phyloP scores from a whole-genome alignment of 2,797 vertebrate genomes.

The Bradypodion pumilum region DNA sequence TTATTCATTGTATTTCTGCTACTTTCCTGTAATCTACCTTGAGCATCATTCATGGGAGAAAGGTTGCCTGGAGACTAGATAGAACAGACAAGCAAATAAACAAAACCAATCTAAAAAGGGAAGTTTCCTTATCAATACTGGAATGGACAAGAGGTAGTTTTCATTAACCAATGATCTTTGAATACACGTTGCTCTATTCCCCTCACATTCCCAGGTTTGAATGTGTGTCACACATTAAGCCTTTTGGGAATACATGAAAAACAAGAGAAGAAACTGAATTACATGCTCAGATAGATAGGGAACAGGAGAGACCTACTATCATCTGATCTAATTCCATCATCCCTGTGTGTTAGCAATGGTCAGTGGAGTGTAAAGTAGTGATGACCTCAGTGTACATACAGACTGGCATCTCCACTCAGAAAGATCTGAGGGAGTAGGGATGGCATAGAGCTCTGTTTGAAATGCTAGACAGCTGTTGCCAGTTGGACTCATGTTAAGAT shows the following conservation, averaged over 20 bases:
- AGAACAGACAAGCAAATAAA: too few relatives aligned
- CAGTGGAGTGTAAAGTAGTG: not conserved
- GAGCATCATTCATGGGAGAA: too few relatives aligned
- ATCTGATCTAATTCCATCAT: not conserved
- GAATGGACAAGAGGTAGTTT: not conserved
- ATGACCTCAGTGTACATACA: not conserved
- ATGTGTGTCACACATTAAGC: too few relatives aligned
- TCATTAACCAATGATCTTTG: not conserved
- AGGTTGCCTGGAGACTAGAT: too few relatives aligned
- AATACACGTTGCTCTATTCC: not conserved
- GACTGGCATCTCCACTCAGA: not conserved
- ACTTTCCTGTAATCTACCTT: too few relatives aligned
- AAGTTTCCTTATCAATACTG: not conserved
- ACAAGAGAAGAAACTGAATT: not conserved
- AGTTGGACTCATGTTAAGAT: not conserved
- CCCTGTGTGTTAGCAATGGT: not conserved
- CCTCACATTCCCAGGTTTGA: not conserved
- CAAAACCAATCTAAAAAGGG: too few relatives aligned
- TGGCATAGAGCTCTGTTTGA: not conserved
- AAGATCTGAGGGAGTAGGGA: too few relatives aligned
- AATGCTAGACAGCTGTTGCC: not conserved
- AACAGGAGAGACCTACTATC: too few relatives aligned
- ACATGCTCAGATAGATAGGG: not conserved
- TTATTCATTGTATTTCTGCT: too few relatives aligned
- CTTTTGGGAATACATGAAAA: too few relatives aligned